Percentiles rank a stretch among this genome's conserved stretches.
Evolutionary conservation across 2,797 vertebrate genomes (phyloP).

Genomic region (Chrysolophus pictus): DNA sequence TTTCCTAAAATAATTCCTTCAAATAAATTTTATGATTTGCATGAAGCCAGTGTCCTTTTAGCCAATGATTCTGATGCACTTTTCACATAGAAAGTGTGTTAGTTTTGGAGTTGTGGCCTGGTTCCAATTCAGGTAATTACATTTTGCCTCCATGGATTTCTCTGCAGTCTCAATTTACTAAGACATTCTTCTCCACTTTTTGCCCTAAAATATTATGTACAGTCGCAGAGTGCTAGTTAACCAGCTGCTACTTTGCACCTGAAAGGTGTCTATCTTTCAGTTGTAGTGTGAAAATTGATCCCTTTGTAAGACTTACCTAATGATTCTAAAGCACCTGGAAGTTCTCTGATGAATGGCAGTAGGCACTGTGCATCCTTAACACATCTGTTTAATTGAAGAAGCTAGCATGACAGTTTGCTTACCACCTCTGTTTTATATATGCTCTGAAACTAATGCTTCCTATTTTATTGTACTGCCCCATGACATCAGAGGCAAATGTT

Average conservation of each 20-base stretch:
- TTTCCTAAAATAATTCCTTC: neutral
- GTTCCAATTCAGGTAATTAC: conserved; percentile 45
- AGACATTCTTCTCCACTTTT: conserved; percentile 34
- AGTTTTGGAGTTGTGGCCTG: conserved; percentile 1
- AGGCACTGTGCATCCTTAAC: neutral
- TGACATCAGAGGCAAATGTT: neutral
- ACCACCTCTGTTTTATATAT: neutral
- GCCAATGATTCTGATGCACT: neutral
- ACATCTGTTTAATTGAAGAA: neutral
- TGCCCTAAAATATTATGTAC: conserved; percentile 23
- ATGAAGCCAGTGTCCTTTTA: neutral
- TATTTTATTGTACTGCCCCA: neutral
- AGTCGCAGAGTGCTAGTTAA: conserved; percentile 49
- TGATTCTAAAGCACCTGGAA: conserved; percentile 16
- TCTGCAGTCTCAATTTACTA: conserved; percentile 25
- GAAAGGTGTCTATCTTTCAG: conserved; percentile 17
- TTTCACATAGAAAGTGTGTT: conserved; percentile 14
- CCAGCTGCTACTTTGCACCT: conserved; percentile 49
- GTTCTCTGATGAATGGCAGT: neutral
- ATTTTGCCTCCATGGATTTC: conserved; percentile 23
- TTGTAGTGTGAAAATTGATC: neutral
- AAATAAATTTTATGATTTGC: neutral
- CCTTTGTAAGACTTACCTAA: conserved; percentile 2
- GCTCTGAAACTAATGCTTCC: neutral
- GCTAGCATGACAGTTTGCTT: neutral